These are phyloP conservation scores for Synanthedon tipuliformis DNA, from an alignment of 2,888 invertebrate genomes.

Conservation along the genomic window DNA sequence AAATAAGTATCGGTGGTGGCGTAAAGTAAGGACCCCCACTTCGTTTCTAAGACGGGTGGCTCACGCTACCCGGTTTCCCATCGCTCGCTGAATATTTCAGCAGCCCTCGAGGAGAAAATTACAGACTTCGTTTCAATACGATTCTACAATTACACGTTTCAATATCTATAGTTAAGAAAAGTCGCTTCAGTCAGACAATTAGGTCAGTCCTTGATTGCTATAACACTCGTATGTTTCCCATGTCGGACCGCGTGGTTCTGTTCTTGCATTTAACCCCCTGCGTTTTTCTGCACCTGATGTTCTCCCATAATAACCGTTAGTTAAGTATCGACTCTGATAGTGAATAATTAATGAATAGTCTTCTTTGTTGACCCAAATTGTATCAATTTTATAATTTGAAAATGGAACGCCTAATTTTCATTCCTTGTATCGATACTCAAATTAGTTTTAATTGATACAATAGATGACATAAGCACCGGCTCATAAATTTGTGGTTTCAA, in stretches of 20 bases:
- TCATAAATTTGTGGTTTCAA: too few relatives aligned
- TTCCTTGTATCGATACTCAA: too few relatives aligned
- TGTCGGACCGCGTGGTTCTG: conserved; percentile 5
- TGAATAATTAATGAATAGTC: too few relatives aligned
- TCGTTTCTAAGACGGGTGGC: conserved; percentile 16
- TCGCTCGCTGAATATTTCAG: conserved; percentile 55
- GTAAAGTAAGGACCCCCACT: conserved; percentile 3
- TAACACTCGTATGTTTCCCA: conserved; percentile 36
- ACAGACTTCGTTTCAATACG: conserved; percentile 37
- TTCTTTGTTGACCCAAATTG: too few relatives aligned
- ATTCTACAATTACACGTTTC: conserved; percentile 41
- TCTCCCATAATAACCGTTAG: background rate
- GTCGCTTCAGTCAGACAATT: conserved; percentile 23
- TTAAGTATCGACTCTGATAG: background rate
- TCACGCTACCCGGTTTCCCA: conserved; percentile 36
- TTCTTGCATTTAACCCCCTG: background rate
- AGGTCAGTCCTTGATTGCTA: conserved; percentile 44
- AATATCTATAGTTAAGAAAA: conserved; percentile 29
- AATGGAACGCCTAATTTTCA: too few relatives aligned
- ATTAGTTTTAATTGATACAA: too few relatives aligned
- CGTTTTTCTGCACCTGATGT: conserved; percentile 3
- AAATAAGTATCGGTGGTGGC: conserved; percentile 12
- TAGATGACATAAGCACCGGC: too few relatives aligned
- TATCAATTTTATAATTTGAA: too few relatives aligned
- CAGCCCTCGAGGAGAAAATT: conserved; percentile 44